Percentiles rank a stretch among this genome's conserved stretches.
These are phyloP conservation scores for Phanerotoma sp. DNA, from an alignment of 2,888 invertebrate genomes.

Conservation along the genomic window DNA sequence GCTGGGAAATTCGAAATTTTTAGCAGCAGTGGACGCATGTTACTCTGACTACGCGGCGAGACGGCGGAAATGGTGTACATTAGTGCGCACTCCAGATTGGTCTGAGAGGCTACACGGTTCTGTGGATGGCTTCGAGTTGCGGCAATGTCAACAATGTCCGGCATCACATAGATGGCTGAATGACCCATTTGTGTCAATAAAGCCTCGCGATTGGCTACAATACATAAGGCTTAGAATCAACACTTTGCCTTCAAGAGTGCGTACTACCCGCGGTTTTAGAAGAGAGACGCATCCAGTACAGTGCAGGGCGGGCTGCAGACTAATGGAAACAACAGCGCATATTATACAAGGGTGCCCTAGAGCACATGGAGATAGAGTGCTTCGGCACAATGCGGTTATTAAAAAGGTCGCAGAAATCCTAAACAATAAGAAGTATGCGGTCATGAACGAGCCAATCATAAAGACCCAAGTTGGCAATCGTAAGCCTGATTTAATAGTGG, in stretches of 20 bases:
- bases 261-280: constrained; percentile 36
- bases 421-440: too few species aligned
- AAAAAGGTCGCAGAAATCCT: too few species aligned
- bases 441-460: too few species aligned
- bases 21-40: neutral
- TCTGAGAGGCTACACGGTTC: neutral
- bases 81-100: neutral
- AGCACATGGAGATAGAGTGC: constrained; percentile 47
- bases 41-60: neutral
- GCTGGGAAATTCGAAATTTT: too few species aligned
- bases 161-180: constrained; percentile 22
- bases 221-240: constrained; percentile 44
- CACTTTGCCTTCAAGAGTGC: constrained; percentile 40
- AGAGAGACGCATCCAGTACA: neutral
- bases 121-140: constrained; percentile 21
- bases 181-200: constrained; percentile 31
- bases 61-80: constrained; percentile 1
- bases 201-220: constrained; percentile 45
- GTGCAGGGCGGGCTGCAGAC: constrained; percentile 42
- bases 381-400: constrained; percentile 44
- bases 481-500: too few species aligned
- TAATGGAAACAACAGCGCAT: constrained; percentile 44
- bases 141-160: neutral
- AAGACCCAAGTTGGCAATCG: too few species aligned
- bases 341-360: constrained; percentile 42